Conservation (phyloP, 2,113 vertebrate genomes). For the Sinosuthora webbiana region DNA sequence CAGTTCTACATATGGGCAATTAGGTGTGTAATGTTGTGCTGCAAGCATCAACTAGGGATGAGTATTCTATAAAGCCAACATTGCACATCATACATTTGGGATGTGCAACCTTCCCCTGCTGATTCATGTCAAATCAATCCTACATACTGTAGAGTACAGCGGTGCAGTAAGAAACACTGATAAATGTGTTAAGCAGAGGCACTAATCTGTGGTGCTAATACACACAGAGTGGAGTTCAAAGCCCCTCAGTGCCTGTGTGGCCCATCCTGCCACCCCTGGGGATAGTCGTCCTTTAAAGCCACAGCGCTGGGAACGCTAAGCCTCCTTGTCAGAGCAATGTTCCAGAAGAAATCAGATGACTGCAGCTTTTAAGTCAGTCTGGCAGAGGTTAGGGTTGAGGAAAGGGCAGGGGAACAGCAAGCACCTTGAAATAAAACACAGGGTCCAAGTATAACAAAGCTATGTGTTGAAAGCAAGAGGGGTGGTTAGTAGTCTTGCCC, state of each 20-base stretch:
- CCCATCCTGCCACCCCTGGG: neutral
- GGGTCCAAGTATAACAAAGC: neutral
- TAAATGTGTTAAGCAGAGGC: neutral
- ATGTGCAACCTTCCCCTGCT: neutral
- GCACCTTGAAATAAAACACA: neutral
- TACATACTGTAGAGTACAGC: neutral
- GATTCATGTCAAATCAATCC: neutral
- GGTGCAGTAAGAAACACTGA: neutral
- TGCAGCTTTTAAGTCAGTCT: neutral
- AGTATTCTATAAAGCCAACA: neutral
- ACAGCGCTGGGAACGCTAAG: rapidly evolving
- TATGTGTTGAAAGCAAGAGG: neutral
- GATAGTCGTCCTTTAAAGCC: neutral
- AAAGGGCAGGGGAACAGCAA: neutral
- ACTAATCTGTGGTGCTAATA: neutral
- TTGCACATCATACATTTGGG: neutral
- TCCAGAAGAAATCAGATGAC: neutral
- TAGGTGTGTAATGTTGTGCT: neutral
- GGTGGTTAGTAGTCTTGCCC: neutral
- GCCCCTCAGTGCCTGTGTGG: neutral
- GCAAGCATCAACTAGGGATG: neutral
- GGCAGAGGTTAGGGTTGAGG: neutral
- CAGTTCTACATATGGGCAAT: neutral
- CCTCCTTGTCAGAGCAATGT: neutral
- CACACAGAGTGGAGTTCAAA: neutral